Conservation (phyloP, 2,797 vertebrate genomes). For the Poeciliopsis gracilis region DNA sequence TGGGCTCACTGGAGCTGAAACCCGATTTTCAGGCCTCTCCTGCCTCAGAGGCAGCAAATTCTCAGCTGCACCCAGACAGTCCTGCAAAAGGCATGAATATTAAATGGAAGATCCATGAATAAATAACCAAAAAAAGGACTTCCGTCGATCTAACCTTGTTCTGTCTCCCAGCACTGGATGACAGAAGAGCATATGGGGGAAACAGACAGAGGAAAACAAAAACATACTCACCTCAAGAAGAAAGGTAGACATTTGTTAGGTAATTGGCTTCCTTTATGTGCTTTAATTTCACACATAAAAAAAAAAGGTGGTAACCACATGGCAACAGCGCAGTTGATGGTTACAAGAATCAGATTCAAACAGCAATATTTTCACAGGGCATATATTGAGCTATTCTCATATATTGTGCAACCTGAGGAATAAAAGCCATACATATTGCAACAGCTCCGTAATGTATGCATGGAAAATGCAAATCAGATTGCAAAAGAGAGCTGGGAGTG, state of each 20-base stretch:
- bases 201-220: conserved; percentile 44
- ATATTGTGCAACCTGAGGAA: conserved; percentile 50
- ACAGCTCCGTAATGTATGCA: conserved; percentile 58
- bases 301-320: conserved; percentile 70
- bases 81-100: conserved; percentile 85
- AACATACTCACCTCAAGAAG: conserved; percentile 55
- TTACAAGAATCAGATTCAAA: conserved; percentile 54
- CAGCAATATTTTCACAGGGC: conserved; percentile 51
- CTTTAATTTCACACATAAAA: conserved; percentile 55
- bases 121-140: conserved; percentile 80
- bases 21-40: conserved; percentile 75
- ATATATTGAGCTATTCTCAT: conserved; percentile 54
- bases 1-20: conserved; percentile 84
- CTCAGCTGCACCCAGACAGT: conserved; percentile 77
- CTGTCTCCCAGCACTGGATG: conserved; percentile 68
- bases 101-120: conserved; percentile 85
- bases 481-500: conserved; percentile 42
- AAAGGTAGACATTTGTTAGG: conserved; percentile 70
- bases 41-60: conserved; percentile 78
- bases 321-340: conserved; percentile 64
- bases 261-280: conserved; percentile 73
- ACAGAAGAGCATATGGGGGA: conserved; percentile 46
- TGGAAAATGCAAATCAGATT: conserved; percentile 61
- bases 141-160: conserved; percentile 70
- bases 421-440: conserved; percentile 62